Evolutionary conservation across 2,113 vertebrate genomes (phyloP).

Genomic region (Chlorodrepanis virens): DNA sequence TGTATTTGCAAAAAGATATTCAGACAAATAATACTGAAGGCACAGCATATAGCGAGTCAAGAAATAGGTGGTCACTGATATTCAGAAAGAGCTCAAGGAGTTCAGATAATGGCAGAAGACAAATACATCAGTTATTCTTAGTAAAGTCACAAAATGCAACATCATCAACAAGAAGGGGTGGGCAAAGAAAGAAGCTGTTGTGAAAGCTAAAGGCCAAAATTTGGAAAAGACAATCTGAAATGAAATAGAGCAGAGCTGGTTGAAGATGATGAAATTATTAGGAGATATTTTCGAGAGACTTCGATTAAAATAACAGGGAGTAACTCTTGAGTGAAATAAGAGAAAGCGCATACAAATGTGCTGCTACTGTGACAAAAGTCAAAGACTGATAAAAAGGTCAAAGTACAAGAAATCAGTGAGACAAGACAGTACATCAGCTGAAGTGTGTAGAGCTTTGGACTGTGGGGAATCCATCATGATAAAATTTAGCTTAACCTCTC

Average conservation of each 20-base stretch:
- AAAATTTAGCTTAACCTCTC: background rate
- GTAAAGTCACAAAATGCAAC: background rate
- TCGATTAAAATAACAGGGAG: background rate
- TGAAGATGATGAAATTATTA: background rate
- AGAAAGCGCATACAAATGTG: background rate
- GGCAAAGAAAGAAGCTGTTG: background rate
- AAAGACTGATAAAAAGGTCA: background rate
- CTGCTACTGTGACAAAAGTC: background rate
- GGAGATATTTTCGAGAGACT: background rate
- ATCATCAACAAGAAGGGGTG: background rate
- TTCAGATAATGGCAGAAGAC: background rate
- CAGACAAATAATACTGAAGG: background rate
- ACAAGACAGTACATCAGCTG: background rate
- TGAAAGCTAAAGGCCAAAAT: background rate
- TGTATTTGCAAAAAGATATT: background rate
- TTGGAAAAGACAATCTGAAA: background rate
- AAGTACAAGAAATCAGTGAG: background rate
- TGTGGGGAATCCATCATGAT: fast-evolving
- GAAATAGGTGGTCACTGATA: background rate
- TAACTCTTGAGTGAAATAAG: background rate
- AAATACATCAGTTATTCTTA: background rate
- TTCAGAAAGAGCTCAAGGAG: background rate
- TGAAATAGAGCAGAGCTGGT: background rate
- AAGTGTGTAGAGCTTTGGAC: background rate
- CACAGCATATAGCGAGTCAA: background rate